These are phyloP conservation scores for Galeopsomyia nigrocyanea DNA, from an alignment of 2,888 invertebrate genomes.

Conservation along the genomic window DNA sequence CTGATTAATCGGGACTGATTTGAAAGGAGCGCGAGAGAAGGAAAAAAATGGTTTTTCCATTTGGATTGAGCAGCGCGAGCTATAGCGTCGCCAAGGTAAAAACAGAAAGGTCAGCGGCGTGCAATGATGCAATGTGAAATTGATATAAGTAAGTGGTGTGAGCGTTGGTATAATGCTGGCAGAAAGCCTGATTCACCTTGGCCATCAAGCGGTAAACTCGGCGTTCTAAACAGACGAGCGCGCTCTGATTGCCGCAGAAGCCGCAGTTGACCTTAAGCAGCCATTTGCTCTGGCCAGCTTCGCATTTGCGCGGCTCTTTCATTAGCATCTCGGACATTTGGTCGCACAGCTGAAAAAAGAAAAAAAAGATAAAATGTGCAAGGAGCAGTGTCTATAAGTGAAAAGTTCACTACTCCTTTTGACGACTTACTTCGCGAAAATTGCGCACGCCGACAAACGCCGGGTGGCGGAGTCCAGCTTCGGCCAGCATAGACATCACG, in stretches of 20 bases:
- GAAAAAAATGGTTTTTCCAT: background rate
- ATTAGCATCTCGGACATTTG: slow-evolving; percentile 49
- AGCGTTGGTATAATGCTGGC: too few relatives aligned
- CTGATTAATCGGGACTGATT: background rate
- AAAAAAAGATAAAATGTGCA: background rate
- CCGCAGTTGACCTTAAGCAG: slow-evolving; percentile 53
- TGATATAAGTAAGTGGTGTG: too few relatives aligned
- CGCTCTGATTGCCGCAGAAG: slow-evolving; percentile 51
- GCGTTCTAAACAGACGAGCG: slow-evolving; percentile 26
- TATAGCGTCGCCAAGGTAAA: background rate
- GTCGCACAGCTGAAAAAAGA: slow-evolving; percentile 46
- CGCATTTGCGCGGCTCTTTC: slow-evolving; percentile 3
- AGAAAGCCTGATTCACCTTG: slow-evolving; percentile 40
- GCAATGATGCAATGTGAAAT: background rate
- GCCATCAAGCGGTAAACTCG: background rate
- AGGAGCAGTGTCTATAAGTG: background rate
- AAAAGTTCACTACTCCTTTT: background rate
- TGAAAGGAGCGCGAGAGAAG: background rate
- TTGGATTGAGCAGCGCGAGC: too few relatives aligned
- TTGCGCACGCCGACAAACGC: slow-evolving; percentile 47
- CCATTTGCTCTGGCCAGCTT: slow-evolving; percentile 41
- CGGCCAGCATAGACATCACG: slow-evolving; percentile 46
- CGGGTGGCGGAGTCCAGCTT: slow-evolving; percentile 48
- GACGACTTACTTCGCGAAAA: slow-evolving; percentile 45
- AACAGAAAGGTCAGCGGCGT: background rate